These are phyloP conservation scores for Acanthochromis polyacanthus DNA, from an alignment of 2,113 vertebrate species.

Conservation along the genomic window DNA sequence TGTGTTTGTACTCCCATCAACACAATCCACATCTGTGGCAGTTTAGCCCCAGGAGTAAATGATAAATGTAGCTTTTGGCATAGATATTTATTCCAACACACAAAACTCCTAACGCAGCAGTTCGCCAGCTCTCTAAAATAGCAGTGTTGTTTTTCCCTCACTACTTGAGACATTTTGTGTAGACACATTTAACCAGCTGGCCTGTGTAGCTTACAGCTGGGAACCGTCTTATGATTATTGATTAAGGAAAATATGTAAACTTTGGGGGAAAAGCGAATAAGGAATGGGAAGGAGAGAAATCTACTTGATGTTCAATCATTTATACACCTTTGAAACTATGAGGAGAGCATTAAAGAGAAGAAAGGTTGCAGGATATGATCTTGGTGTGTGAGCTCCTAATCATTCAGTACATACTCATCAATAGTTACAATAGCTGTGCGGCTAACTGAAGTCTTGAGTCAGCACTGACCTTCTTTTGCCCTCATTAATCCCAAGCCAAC, in stretches of 20 bases:
- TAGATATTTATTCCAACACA: slow-evolving; percentile 57
- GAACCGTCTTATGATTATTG: slow-evolving; percentile 22
- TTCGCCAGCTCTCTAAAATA: slow-evolving; percentile 55
- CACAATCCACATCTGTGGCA: slow-evolving; percentile 70
- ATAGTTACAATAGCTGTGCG: slow-evolving; percentile 46
- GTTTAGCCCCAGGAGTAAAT: slow-evolving; percentile 68
- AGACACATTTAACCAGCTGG: slow-evolving; percentile 51
- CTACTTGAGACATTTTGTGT: slow-evolving; percentile 43
- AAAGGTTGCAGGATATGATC: slow-evolving; percentile 19
- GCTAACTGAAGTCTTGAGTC: slow-evolving; percentile 55
- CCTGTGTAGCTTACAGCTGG: slow-evolving; percentile 18
- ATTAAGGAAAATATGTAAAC: slow-evolving; percentile 40
- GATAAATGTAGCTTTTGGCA: slow-evolving; percentile 67
- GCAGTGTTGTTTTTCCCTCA: slow-evolving; percentile 38
- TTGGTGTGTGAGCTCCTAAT: slow-evolving; percentile 42
- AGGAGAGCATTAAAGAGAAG: not conserved
- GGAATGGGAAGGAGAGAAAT: not conserved
- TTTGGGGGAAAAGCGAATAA: not conserved
- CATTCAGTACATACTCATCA: slow-evolving; percentile 61
- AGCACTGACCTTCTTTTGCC: slow-evolving; percentile 60
- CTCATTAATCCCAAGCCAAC: slow-evolving; percentile 67
- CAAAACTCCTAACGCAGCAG: slow-evolving; percentile 54
- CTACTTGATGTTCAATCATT: slow-evolving; percentile 27
- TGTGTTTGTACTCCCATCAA: slow-evolving; percentile 59
- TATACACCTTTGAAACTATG: slow-evolving; percentile 6